Conservation (phyloP, 2,797 vertebrate genomes). For the Aplochiton taeniatus region DNA sequence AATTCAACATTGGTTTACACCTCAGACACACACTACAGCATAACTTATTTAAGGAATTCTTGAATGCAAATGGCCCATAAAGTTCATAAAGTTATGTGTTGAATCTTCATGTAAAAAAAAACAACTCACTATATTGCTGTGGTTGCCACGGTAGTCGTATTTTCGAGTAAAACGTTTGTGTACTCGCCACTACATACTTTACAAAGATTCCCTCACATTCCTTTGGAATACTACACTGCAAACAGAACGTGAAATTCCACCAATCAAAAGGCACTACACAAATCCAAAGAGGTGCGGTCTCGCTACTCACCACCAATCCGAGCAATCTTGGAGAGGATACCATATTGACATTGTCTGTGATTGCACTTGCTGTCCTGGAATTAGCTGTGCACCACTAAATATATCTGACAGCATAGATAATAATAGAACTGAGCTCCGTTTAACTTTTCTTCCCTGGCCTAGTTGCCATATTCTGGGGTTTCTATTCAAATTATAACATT, state of each 20-base stretch:
- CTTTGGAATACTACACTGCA: conserved; percentile 14
- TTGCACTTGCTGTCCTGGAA: conserved; percentile 24
- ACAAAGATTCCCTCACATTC: conserved; percentile 28
- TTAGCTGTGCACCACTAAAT: not conserved
- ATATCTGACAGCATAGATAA: not conserved
- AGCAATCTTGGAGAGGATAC: conserved; percentile 17
- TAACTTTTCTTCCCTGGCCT: too few species aligned
- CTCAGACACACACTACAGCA: too few species aligned
- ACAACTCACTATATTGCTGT: too few species aligned
- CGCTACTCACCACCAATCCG: conserved; percentile 33
- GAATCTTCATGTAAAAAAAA: too few species aligned
- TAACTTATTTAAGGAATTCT: too few species aligned
- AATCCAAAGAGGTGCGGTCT: conserved; percentile 23
- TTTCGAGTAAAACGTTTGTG: too few species aligned
- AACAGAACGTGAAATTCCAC: conserved; percentile 21
- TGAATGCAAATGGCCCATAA: too few species aligned
- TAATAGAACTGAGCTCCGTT: not conserved
- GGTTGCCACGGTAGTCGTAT: too few species aligned
- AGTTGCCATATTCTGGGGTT: too few species aligned
- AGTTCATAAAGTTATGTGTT: too few species aligned
- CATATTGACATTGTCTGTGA: conserved; percentile 45
- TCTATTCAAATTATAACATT: too few species aligned
- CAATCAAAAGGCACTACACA: conserved; percentile 21
- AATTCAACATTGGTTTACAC: too few species aligned
- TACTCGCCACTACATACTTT: conserved; percentile 12